Percentiles rank a stretch among this genome's conserved stretches.
These are phyloP conservation scores for Atopsyche davidsoni DNA, from an alignment of 1,140 invertebrate species.

Conservation along the genomic window DNA sequence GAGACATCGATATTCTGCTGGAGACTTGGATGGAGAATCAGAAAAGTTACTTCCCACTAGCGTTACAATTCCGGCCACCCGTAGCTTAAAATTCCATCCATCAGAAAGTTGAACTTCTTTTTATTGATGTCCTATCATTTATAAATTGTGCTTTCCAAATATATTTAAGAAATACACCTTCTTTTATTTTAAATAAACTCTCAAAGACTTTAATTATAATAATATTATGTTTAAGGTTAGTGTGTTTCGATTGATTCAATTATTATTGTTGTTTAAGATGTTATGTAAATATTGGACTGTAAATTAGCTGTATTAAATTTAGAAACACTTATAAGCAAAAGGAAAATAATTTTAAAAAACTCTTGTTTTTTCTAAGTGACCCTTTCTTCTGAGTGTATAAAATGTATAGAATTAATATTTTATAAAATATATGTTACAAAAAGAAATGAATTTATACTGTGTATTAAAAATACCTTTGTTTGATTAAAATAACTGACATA, in stretches of 20 bases:
- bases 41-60: conserved; percentile 40
- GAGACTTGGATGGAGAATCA: conserved; percentile 42
- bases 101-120: conserved; percentile 27
- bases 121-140: no score
- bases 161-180: no score
- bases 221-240: no score
- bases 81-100: conserved; percentile 41
- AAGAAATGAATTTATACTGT: neutral
- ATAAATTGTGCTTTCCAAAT: no score
- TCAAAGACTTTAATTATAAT: neutral
- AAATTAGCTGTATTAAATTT: conserved; percentile 2
- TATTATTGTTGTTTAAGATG: conserved; percentile 16
- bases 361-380: conserved; percentile 9
- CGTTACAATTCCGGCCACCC: conserved; percentile 40
- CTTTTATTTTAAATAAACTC: no score
- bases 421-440: neutral
- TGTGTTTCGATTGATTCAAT: no score
- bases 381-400: no score
- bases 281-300: conserved; percentile 18
- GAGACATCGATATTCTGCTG: conserved; percentile 43
- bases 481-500: no score
- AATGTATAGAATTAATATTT: conserved; percentile 15
- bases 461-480: no score
- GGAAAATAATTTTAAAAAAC: conserved; percentile 3
- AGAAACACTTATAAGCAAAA: conserved; percentile 8